phyloP scores from a whole-genome alignment of 2,797 vertebrate genomes.

The Centroberyx gerrardi region DNA sequence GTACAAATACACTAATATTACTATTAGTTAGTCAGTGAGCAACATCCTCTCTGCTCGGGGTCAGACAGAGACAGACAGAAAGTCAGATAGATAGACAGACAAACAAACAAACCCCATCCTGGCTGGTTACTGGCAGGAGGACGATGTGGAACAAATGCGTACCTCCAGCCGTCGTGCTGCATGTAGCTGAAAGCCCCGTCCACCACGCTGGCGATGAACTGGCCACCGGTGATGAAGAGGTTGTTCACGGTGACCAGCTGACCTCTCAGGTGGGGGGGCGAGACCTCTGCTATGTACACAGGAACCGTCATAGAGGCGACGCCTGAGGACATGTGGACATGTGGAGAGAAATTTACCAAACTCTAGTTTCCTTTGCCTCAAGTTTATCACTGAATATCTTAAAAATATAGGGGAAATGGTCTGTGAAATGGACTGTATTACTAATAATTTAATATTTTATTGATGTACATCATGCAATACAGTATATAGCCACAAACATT shows the following conservation, averaged over 20 bases:
- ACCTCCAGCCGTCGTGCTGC: slow-evolving; percentile 94
- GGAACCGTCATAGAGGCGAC: slow-evolving; percentile 97
- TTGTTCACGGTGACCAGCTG: slow-evolving; percentile 95
- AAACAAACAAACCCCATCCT: background rate
- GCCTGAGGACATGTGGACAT: slow-evolving; percentile 77
- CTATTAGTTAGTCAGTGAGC: too few species aligned
- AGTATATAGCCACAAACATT: too few species aligned
- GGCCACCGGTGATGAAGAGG: slow-evolving; percentile 96
- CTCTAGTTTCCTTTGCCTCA: background rate
- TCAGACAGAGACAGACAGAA: background rate
- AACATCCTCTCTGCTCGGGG: too few species aligned
- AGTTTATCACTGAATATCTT: too few species aligned
- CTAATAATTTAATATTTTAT: too few species aligned
- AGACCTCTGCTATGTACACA: slow-evolving; percentile 96
- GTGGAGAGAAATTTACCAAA: background rate
- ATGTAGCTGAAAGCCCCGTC: slow-evolving; percentile 97
- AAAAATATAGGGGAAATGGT: too few species aligned
- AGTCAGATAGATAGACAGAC: background rate
- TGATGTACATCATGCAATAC: too few species aligned
- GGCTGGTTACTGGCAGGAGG: background rate
- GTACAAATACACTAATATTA: too few species aligned
- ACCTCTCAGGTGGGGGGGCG: slow-evolving; percentile 92
- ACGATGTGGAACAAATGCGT: background rate
- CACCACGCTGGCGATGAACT: slow-evolving; percentile 94
- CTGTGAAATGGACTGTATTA: too few species aligned